Conservation (phyloP, 2,113 vertebrate species). For the Falco punctatus region DNA sequence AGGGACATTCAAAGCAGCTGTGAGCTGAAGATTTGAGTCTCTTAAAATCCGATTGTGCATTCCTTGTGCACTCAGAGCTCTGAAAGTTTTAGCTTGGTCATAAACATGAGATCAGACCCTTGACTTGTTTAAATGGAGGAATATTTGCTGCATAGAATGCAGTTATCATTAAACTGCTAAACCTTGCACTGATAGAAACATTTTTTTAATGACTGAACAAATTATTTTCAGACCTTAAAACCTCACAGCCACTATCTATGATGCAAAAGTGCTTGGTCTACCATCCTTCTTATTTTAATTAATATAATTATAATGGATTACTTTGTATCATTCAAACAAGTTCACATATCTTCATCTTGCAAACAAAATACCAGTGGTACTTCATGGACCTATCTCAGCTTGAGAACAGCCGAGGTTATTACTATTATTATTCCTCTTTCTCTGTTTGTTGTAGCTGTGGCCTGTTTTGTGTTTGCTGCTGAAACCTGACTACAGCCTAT, state of each 20-base stretch:
- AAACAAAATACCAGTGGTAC: background rate
- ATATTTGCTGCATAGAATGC: background rate
- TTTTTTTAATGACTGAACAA: background rate
- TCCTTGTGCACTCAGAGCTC: background rate
- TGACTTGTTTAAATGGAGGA: background rate
- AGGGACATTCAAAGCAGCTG: constrained; percentile 25
- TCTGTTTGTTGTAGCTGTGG: background rate
- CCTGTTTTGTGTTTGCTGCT: background rate
- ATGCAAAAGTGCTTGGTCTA: background rate
- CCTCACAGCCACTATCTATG: background rate
- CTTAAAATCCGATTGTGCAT: constrained; percentile 12
- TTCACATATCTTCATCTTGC: background rate
- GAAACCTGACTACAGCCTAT: background rate
- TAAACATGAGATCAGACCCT: constrained; percentile 12
- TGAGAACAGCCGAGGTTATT: background rate
- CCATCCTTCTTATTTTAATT: background rate
- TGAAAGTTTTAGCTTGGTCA: background rate
- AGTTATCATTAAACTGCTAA: background rate
- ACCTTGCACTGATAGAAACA: background rate
- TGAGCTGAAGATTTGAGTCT: background rate
- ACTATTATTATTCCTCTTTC: background rate
- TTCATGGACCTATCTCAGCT: background rate
- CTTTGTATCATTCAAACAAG: background rate
- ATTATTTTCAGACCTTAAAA: background rate
- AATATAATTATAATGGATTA: background rate